These are phyloP conservation scores for Pantherophis guttatus DNA, from an alignment of 2,113 vertebrate species.

Conservation along the genomic window DNA sequence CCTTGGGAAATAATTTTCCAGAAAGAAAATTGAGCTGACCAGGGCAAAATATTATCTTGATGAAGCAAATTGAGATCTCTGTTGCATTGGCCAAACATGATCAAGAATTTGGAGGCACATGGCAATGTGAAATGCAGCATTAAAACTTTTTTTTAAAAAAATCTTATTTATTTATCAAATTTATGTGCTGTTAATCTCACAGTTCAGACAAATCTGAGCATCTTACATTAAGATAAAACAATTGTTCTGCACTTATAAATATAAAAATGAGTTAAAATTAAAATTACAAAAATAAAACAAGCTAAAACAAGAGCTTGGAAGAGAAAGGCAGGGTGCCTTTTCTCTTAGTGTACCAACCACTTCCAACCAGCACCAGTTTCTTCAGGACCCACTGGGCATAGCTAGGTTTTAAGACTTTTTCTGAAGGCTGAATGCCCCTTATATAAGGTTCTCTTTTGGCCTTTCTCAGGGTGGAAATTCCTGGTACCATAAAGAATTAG, in stretches of 20 bases:
- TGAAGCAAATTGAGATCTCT: constrained; percentile 8
- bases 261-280: not conserved
- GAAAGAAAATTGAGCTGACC: constrained; percentile 2
- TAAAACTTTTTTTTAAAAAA: not conserved
- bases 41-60: not conserved
- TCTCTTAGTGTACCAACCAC: not conserved
- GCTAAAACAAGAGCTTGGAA: not conserved
- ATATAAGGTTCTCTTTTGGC: not conserved
- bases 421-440: not conserved
- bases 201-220: not conserved
- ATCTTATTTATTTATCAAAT: not conserved
- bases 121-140: not conserved
- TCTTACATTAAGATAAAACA: not conserved
- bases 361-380: not conserved
- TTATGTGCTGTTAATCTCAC: not conserved
- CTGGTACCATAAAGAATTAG: not conserved
- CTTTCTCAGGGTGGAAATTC: not conserved
- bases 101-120: constrained; percentile 16
- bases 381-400: not conserved
- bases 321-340: not conserved
- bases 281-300: not conserved
- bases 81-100: not conserved
- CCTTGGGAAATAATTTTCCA: not conserved
- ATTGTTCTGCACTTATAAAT: not conserved
- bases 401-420: not conserved